These are phyloP conservation scores for Hydrochoerus hydrochaeris DNA, from an alignment of 2,113 vertebrate species.

Conservation along the genomic window DNA sequence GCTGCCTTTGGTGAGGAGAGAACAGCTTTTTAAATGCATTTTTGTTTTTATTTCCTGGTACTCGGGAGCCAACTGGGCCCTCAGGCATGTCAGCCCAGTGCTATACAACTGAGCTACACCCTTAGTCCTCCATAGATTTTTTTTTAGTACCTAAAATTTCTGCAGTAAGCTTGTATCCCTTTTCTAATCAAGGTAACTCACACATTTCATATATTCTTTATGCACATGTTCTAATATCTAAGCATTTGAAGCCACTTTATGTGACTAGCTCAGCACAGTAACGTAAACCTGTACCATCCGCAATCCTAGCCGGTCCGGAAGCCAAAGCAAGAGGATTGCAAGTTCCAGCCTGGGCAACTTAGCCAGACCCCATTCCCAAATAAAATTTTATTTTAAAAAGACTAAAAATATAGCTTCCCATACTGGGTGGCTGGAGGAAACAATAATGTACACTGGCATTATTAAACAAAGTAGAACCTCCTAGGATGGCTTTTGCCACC, in stretches of 20 bases:
- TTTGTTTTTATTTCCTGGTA: background rate
- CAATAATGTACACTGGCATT: background rate
- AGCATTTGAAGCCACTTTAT: constrained; percentile 17
- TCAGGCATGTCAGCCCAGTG: background rate
- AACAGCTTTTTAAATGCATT: background rate
- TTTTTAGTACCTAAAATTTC: no score
- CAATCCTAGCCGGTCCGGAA: background rate
- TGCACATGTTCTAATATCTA: background rate
- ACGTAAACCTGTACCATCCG: background rate
- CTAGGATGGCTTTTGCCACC: background rate
- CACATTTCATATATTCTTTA: background rate
- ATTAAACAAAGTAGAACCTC: background rate
- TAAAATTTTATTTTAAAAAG: background rate
- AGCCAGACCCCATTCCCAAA: background rate
- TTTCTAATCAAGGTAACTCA: background rate
- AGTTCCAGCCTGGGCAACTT: background rate
- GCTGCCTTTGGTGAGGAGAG: background rate
- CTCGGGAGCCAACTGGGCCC: background rate
- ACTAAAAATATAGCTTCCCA: background rate
- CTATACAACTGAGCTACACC: background rate
- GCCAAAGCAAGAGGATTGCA: background rate
- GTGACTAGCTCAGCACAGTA: background rate
- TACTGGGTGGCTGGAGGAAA: background rate
- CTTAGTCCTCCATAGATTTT: no score
- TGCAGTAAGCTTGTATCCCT: background rate